These are phyloP conservation scores for Champsocephalus esox DNA, from an alignment of 2,797 vertebrate genomes.

Conservation along the genomic window DNA sequence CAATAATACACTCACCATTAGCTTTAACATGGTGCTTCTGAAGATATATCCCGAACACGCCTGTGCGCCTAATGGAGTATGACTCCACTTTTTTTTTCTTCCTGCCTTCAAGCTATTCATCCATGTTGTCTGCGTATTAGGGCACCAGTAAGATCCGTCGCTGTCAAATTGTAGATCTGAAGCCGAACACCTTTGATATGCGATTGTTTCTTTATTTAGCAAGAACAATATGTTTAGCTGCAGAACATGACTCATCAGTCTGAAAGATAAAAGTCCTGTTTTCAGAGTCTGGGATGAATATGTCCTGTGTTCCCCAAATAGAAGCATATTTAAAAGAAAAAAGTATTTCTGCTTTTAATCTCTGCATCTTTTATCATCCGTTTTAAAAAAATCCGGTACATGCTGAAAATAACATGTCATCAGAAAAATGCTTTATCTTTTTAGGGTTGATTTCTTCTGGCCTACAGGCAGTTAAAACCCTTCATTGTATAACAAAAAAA, in stretches of 20 bases:
- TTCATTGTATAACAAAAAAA: background rate
- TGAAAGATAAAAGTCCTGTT: conserved; percentile 36
- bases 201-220: conserved; percentile 63
- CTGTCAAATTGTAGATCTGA: conserved; percentile 27
- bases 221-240: conserved; percentile 40
- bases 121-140: background rate
- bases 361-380: conserved; percentile 16
- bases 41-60: conserved; percentile 8
- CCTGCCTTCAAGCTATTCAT: conserved; percentile 29
- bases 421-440: background rate
- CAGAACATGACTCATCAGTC: conserved; percentile 40
- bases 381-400: background rate
- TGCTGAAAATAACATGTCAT: conserved; percentile 22
- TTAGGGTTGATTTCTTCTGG: background rate
- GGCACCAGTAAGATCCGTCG: conserved; percentile 5
- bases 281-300: conserved; percentile 35
- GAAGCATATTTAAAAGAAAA: conserved; percentile 50
- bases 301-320: conserved; percentile 38
- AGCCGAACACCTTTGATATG: conserved; percentile 45
- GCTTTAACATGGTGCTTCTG: conserved; percentile 26
- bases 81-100: conserved; percentile 6
- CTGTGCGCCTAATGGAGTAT: conserved; percentile 10
- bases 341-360: conserved; percentile 33
- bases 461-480: too few species aligned
- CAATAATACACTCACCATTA: conserved; percentile 36